A percentile compares a stretch with the other conserved stretches of the same genome.
Conservation (phyloP, 2,888 invertebrate genomes). For the Hydropsyche betteni region DNA sequence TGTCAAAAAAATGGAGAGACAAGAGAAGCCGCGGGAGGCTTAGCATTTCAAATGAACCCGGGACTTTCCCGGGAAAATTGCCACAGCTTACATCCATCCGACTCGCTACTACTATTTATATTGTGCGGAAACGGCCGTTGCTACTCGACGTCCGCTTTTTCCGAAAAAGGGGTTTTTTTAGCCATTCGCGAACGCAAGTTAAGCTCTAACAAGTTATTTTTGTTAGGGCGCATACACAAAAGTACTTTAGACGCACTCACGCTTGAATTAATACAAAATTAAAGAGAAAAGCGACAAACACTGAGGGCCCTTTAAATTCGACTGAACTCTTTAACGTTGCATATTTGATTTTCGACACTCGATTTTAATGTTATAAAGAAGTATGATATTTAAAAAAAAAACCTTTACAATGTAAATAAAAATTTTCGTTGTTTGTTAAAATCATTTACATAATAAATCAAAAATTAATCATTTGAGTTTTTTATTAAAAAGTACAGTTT, state of each 20-base stretch:
- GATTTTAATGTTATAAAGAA: too few species aligned
- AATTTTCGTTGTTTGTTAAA: too few species aligned
- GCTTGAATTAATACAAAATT: constrained; percentile 30
- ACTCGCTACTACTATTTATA: neutral
- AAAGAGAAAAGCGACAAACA: constrained; percentile 6
- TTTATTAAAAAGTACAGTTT: too few species aligned
- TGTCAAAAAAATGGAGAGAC: constrained; percentile 39
- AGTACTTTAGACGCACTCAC: constrained; percentile 17
- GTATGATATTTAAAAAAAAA: too few species aligned
- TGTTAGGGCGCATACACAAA: constrained; percentile 2
- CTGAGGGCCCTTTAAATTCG: neutral
- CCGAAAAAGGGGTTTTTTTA: constrained; percentile 1
- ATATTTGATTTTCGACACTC: neutral
- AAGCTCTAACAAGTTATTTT: constrained; percentile 28
- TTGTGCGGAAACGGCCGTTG: neutral
- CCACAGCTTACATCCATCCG: constrained; percentile 7
- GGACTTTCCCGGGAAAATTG: constrained; percentile 24
- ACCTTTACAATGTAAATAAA: too few species aligned
- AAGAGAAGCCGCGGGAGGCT: constrained; percentile 33
- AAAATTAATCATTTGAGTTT: too few species aligned
- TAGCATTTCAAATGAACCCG: constrained; percentile 44
- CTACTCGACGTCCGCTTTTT: neutral
- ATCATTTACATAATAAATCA: too few species aligned
- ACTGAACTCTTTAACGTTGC: too few species aligned
- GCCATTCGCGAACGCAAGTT: constrained; percentile 17